Base-by-base conservation (phyloP, 2,888 invertebrate species). In the Pharmacophagus antenor region DNA sequence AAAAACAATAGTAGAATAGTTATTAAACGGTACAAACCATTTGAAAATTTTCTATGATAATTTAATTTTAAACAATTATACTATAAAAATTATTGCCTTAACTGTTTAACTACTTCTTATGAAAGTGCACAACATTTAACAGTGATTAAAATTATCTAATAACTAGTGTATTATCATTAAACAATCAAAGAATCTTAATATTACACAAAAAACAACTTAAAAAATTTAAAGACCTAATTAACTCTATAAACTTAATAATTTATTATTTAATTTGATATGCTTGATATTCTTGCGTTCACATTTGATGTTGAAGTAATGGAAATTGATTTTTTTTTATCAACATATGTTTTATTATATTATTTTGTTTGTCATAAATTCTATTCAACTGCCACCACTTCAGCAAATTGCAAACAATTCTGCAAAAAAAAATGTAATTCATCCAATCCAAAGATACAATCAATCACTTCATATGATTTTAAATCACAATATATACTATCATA, bases 121-220 rank as follows among this genome's bases (percentile, higher is more conserved):
- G 78, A 86, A 85, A 77, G 90, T 90, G 90, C 90, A 89, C 88
- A 87, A 90, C 90, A 89, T 89, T 89, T 88, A 90, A 90, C 90
- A 90, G 90, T 90, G 90, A 87, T 84, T 83, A 83, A 86, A 88
- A 80, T 84, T 85, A 85, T 80, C 79, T 85, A 84, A 70, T 65
- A 65, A 76, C 83, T 84, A 85, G 70, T 71, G 74, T 79, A 80
- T 78, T 79, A 75, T 62, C 66, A 70, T 80, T 85, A 86, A 81
- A 83, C 72, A 82, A 85, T 84, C 80, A 79, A 80, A 83, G 62
- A 73, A 68, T 71, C 70, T 77, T 79, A 77, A 65, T 69, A 68
- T 71, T 74, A 68, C 72, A n/a, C n/a, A 69, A 76, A 74, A 72
- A 69, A 67, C 70, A 72, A 79, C 80, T 76, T 79, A 78, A 80